Conservation (phyloP, 2,113 vertebrate genomes). For the Labeo rohita region DNA sequence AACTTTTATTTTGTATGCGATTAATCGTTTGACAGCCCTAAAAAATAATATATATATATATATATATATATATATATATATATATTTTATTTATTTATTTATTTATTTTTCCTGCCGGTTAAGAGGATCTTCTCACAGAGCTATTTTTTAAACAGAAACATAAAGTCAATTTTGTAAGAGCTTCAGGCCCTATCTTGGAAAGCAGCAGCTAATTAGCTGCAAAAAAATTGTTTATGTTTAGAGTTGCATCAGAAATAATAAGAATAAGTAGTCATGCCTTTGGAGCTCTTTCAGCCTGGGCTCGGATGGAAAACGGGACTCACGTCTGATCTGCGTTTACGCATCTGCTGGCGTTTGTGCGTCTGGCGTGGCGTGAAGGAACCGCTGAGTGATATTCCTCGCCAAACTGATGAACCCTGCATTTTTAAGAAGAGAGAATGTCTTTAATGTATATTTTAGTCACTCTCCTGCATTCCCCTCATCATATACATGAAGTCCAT, state of each 20-base stretch:
- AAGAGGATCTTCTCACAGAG: neutral
- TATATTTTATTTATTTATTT: too few species aligned
- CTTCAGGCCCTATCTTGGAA: neutral
- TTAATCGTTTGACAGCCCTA: too few species aligned
- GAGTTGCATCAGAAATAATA: neutral
- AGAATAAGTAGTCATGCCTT: neutral
- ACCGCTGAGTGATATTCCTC: conserved; percentile 67
- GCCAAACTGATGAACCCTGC: conserved; percentile 80
- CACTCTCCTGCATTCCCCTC: conserved; percentile 73
- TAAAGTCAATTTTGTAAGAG: neutral
- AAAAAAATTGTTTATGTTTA: neutral
- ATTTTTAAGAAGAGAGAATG: conserved; percentile 76
- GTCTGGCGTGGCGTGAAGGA: conserved; percentile 66
- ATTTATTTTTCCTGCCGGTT: neutral
- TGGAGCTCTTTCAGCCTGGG: neutral
- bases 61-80: too few species aligned
- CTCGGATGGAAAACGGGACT: neutral
- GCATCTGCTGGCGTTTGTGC: conserved; percentile 67
- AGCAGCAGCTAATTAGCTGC: neutral
- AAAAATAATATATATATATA: neutral
- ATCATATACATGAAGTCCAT: conserved; percentile 79
- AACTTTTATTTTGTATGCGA: too few species aligned
- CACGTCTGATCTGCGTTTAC: neutral
- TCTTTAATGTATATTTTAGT: conserved; percentile 81
- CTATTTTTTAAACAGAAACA: neutral